Percentiles rank a stretch among this genome's conserved stretches.
phyloP scores from a whole-genome alignment of 2,113 vertebrate genomes.

The Leucoraja erinaceus region DNA sequence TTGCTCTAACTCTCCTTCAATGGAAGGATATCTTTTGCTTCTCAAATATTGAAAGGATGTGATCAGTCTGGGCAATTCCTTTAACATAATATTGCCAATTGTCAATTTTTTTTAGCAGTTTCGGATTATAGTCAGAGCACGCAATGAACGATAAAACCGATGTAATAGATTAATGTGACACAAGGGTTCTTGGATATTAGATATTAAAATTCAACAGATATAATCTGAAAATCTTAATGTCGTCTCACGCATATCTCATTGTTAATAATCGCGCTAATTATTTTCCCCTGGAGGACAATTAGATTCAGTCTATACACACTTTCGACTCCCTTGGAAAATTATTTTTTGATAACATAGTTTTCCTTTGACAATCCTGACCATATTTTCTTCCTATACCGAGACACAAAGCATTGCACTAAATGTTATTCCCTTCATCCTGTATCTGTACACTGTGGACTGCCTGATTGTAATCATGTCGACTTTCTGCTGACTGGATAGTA shows the following conservation, averaged over 20 bases:
- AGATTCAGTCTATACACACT: not conserved
- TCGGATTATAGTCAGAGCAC: not conserved
- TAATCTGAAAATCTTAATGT: not conserved
- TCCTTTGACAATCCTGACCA: not conserved
- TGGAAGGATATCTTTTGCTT: not conserved
- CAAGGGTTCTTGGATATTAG: not conserved
- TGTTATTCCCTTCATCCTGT: no score
- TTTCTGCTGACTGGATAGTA: no score
- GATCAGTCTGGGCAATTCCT: not conserved
- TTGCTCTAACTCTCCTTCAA: not conserved
- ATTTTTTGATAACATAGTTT: not conserved
- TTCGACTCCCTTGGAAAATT: not conserved
- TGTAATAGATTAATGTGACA: not conserved
- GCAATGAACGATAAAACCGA: not conserved
- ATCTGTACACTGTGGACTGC: no score
- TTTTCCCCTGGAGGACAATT: not conserved
- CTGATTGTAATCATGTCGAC: no score
- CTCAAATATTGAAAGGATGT: not conserved
- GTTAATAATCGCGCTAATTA: not conserved
- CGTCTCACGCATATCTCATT: not conserved
- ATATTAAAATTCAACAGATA: not conserved
- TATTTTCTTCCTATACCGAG: no score
- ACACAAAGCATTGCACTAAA: no score
- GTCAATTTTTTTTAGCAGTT: not conserved
- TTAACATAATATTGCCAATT: slow-evolving; percentile 2